Evolutionary conservation across 2,113 vertebrate genomes (phyloP), one percentile per base, ranked within the genome.

Genomic region (Mixornis gularis): DNA sequence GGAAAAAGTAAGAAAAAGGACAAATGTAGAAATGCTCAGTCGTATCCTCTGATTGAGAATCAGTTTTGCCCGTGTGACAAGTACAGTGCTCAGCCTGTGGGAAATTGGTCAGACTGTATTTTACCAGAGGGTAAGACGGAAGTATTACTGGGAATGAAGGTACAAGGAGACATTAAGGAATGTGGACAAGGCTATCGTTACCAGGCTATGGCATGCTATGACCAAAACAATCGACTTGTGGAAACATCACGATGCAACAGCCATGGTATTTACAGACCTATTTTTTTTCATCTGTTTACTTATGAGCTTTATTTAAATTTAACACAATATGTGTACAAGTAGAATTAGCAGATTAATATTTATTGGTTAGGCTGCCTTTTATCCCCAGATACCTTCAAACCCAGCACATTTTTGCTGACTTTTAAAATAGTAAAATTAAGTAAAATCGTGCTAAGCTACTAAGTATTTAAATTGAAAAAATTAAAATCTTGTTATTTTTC

Each of bases 101-200:
- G 99, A 24, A 99, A 99, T 89, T 99, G 99, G 99, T 99, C 99
- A 2, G 99, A 99, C 96, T 99, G 99, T 94, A 98, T 99, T 95
- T 97, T 99, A 66, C 98, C 99, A 0, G 99, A 99, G 79, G 98
- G 97, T 9, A 97, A 98, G 52, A 91, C 82, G 14, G 98, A 99
- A 82, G 95, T 93, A 17, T 8, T 97, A 20, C 84, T 98, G 81
- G 98, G 98, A 44, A 94, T 98, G 97, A 98, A 98, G 92, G 98
- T 98, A 2, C 98, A 98, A 96, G 98, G 98, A 64, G 99, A 99
- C 14, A 38, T 97, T 59, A 99, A 98, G 91, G 99, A 99, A 68
- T 99, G 99, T 27, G 99, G 99, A 5, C 99, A 99, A 97, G 99
- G 99, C 29, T 99, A 99, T 86, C 99, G 99, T 43, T 99, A 99